Evolutionary conservation across 2,113 vertebrate genomes (phyloP), one percentile per base, ranked within the genome.

Genomic region (Hemicordylus capensis): DNA sequence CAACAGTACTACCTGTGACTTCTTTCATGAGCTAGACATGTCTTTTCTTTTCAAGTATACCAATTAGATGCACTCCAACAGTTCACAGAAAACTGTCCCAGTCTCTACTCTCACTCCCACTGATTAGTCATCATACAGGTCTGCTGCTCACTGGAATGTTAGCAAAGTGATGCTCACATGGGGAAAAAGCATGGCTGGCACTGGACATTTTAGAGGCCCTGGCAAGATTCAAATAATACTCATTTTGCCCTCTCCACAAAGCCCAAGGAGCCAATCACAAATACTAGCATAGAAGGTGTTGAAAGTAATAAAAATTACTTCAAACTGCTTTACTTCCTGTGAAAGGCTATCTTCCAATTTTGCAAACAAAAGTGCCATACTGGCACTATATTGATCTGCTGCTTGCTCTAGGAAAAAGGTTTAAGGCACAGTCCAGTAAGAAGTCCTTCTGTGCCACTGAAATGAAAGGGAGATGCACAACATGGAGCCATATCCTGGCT

Each of bases 11-110:
- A 42, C 56, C 76, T 42, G 54, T 84, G 15, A 59, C 67, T 28
- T 31, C 34, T 79, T 54, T 20, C 51, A n/a, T 69, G 48, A 75
- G 48, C n/a, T 64, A 54, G 12, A n/a, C 2, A 26, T 31, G 44
- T 56, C 24, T n/a, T 22, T 26, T 34, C 34, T 69, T 56, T 79
- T 22, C 12, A 58, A 46, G 31, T n/a, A 56, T 20, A 56, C 46
- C 48, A 87, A 92, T 89, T 88, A 89, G 79, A 19, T 15, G 1
- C 85, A 64, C 46, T 90, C 58, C 26, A 58, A 10, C 44, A 82
- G 75, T 2, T 76, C 9, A 66, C 64, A 26, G 19, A n/a, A 48
- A 37, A n/a, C 6, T 26, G 3, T 37, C 39, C 14, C 26, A 1
- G 44, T 26, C 48, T 77, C 56, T 61, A 4, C 26, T 11, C 37